Evolutionary conservation across 2,113 vertebrate species (phyloP).

Genomic region (Balaeniceps rex): DNA sequence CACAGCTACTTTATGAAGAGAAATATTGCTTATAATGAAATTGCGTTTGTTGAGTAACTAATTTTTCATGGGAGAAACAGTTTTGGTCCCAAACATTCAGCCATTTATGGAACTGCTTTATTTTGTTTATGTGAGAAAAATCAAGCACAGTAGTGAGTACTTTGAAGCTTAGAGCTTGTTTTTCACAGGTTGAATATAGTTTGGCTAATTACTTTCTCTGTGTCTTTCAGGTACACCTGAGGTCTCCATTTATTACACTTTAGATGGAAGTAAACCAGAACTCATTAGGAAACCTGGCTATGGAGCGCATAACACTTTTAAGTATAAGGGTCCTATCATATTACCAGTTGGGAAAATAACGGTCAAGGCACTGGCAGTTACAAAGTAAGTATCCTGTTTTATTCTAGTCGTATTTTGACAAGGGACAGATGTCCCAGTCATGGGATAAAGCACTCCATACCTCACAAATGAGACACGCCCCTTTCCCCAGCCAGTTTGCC

Average conservation of each 20-base stretch:
- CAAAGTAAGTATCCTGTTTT: conserved; percentile 75
- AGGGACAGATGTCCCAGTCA: not conserved
- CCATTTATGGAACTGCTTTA: not conserved
- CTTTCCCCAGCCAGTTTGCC: not conserved
- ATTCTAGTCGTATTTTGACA: not conserved
- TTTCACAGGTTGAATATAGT: not conserved
- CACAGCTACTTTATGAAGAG: not conserved
- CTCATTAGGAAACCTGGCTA: conserved; percentile 60
- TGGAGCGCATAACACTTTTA: conserved; percentile 75
- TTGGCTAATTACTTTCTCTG: not conserved
- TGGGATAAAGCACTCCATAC: not conserved
- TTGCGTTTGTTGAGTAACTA: not conserved
- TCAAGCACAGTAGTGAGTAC: not conserved
- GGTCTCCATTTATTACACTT: conserved; percentile 84
- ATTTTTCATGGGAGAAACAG: not conserved
- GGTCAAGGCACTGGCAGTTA: conserved; percentile 85
- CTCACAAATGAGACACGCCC: not conserved
- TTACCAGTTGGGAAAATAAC: conserved; percentile 85
- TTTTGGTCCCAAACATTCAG: not conserved
- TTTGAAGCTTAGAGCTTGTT: not conserved
- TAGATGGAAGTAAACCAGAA: conserved; percentile 90
- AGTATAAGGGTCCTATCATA: conserved; percentile 79
- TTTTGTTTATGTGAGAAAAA: not conserved
- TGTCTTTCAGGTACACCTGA: conserved; percentile 80
- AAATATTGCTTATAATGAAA: not conserved